Base-by-base conservation (phyloP, 1,140 invertebrate species). In the Drosophila prosaltans region DNA sequence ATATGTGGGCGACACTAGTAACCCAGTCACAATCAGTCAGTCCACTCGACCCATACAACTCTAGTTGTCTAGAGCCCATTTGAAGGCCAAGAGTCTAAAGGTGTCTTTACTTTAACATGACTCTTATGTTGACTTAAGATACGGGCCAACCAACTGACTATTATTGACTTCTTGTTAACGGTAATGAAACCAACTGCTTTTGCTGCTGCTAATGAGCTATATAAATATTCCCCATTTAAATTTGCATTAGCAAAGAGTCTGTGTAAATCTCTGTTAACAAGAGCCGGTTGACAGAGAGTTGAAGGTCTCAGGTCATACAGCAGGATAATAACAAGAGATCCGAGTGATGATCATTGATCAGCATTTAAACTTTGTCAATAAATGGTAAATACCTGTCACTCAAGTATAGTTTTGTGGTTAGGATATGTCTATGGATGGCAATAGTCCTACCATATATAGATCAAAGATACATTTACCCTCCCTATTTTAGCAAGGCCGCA, bases 181-280 rank as follows among this genome's bases (percentile, higher is more conserved):
- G 79, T 78, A 69, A 61, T 2, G 21, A 24, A 26, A 24, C 45
- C 45, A 48, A 8, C 45, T 8, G 41, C 24, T 21, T 4, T 64
- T 66, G 84, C 24, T 21, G 10, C 66, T 66, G 84, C 80, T 86
- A 86, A 86, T 86, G 80, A 86, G 83, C 80, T 86, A 57, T 73
- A 86, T 86, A 86, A 86, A 86, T 78, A 78, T 82, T 65, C 59
- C 80, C 82, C 75, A 72, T 72, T 68, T 86, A 86, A 86, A 86
- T 86, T 86, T 89, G 84, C 84, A 89, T 89, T 89, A 61, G 54
- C 68, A 59, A 60, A 60, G 40, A 55, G 45, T 57, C 64, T 69
- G 69, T 69, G 69, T 59, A 75, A 65, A 30, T 72, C 41, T 76
- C 41, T 76, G 76, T 80, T 86, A 89, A 74, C 80, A 77, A 65